Base-by-base conservation (phyloP, 2,888 invertebrate species). In the Autographa pulchrina region DNA sequence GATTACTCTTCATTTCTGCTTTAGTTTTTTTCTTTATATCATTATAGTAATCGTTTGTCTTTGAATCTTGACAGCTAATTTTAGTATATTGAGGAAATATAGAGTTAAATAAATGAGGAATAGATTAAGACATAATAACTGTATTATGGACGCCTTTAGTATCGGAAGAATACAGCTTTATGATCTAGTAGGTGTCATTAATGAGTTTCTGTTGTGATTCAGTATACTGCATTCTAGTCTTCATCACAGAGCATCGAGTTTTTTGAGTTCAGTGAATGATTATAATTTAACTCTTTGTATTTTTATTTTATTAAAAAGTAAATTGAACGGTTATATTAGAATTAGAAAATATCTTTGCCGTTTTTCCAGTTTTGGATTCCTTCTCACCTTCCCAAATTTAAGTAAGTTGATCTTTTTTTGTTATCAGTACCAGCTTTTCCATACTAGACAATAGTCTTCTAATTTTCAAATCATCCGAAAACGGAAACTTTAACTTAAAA, bases 1-100 rank as follows among this genome's bases (percentile, higher is more conserved):
- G 80, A 81, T 82, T 75, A 83, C 82, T 83, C 77, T 83, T 83
- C 81, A 80, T 83, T 83, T 81, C 81, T 74, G 62, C 60, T 70
- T 68, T 52, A 58, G 64, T 48, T 62, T 56, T 75, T 72, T 75
- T 52, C 75, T 68, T 64, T 11, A 16, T 35, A 60, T 75, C 72
- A 69, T 78, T 78, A 79, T 7, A 8, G 35, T 72, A 68, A 78
- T 78, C 38, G 16, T 60, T 43, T 41, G 59, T 43, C 62, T 65
- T 62, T 48, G 54, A 56, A 48, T n/a, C 48, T 48, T 48, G 48
- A 48, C 48, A 48, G 43, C 52, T 65, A n/a, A 65, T 52, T 25
- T 52, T 20, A 9, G 32, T 58, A 20, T 43, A 79, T 68, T 63
- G 79, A 75, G 77, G 77, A 78, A 75, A 78, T 79, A 72, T 69